These are phyloP conservation scores for Dromius quadrimaculatus DNA, from an alignment of 2,888 invertebrate species.

Conservation along the genomic window DNA sequence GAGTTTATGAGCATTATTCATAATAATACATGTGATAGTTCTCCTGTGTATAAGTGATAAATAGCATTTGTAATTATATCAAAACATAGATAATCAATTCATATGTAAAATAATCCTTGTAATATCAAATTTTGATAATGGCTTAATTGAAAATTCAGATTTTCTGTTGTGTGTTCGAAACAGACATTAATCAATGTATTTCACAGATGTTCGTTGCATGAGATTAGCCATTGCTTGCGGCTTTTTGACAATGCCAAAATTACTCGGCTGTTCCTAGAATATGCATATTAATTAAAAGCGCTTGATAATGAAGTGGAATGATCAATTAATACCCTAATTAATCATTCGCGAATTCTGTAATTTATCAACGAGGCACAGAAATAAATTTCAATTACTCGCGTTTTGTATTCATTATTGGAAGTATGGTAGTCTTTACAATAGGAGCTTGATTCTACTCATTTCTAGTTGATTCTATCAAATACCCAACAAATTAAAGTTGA, in stretches of 20 bases:
- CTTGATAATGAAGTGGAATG: constrained; percentile 44
- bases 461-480: too few species aligned
- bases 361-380: constrained; percentile 30
- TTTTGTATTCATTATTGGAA: constrained; percentile 42
- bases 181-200: constrained; percentile 36
- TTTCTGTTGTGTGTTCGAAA: constrained; percentile 22
- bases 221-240: constrained; percentile 16
- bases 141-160: constrained; percentile 25
- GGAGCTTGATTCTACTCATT: too few species aligned
- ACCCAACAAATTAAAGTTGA: too few species aligned
- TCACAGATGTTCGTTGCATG: constrained; percentile 22
- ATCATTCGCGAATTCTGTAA: constrained; percentile 35
- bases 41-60: constrained; percentile 17
- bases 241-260: constrained; percentile 36
- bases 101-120: neutral
- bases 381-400: constrained; percentile 30
- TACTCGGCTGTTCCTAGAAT: constrained; percentile 19
- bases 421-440: too few species aligned
- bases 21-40: neutral
- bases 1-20: neutral
- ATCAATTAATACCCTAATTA: constrained; percentile 45
- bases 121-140: constrained; percentile 24
- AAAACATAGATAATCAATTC: constrained; percentile 12
- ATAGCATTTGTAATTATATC: neutral
- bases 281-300: constrained; percentile 41